phyloP scores from a whole-genome alignment of 2,113 vertebrate genomes.

The Chinchilla lanigera region DNA sequence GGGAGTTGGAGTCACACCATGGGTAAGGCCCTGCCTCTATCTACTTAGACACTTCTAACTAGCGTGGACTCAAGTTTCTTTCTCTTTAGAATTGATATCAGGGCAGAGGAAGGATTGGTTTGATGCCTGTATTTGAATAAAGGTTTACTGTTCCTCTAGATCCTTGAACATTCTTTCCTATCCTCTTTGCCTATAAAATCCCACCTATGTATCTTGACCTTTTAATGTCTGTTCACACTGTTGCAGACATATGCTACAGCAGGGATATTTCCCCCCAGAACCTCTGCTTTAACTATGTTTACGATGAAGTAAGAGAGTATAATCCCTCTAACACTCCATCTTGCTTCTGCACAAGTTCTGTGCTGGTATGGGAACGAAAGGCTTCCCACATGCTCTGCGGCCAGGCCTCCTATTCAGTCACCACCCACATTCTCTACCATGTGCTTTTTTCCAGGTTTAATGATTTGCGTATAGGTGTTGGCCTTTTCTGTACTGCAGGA shows the following conservation, averaged over 20 bases:
- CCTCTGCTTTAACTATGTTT: neutral
- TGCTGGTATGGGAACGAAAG: neutral
- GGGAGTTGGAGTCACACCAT: neutral
- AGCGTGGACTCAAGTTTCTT: neutral
- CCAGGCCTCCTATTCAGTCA: neutral
- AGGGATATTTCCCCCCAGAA: neutral
- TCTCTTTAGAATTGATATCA: neutral
- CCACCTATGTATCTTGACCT: neutral
- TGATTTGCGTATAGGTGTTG: neutral
- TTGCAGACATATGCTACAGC: neutral
- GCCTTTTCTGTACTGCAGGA: neutral
- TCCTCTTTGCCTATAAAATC: neutral
- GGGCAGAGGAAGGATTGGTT: neutral
- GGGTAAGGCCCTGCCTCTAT: neutral
- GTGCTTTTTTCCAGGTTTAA: neutral
- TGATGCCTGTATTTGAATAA: neutral
- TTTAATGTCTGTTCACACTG: neutral
- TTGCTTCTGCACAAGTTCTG: neutral
- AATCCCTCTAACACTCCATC: neutral
- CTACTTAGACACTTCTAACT: neutral
- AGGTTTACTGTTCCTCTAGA: neutral
- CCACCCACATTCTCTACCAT: neutral
- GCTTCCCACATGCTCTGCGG: neutral
- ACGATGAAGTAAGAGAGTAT: neutral
- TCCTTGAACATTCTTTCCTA: neutral